Evolutionary conservation across 2,797 vertebrate genomes (phyloP), one percentile per base, ranked within the genome.

Genomic region (Gallirallus australis): DNA sequence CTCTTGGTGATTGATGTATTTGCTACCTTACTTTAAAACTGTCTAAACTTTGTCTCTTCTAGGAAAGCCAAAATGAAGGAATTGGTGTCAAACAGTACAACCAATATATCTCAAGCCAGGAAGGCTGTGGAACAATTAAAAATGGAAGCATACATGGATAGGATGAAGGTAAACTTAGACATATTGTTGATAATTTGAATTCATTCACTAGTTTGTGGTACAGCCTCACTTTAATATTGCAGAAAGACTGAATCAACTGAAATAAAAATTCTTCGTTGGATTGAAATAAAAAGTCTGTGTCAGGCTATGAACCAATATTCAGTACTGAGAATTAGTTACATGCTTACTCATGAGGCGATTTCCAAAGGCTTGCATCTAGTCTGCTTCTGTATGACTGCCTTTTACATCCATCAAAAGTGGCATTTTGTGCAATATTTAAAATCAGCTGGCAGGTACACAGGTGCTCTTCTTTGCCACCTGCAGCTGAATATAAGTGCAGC

Each of bases 131-230:
- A 99, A 94, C 99, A 99, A 95, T 98, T 99, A 63, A 99, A 99
- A 98, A 99, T 99, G 99, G 99, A 99, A 97, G 99, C 99, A 82
- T 99, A 99, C 94, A 99, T 99, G 99, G 99, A 99, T 88, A 98
- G 99, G 93, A 99, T 99, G 97, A 99, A 99, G 99, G 99, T 99
- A 98, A 97, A 83, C 33, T 78, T 87, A 20, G 33, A 75, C 7
- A 28, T 82, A 61, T 3, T 85, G 33, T 53, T 48, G 56, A 28
- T 57, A 57, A 47, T 83, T 90, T 94, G 25, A 65, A 40, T 82
- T 73, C 14, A 48, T 15, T 79, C 20, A 14, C 42, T 91, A 37
- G 20, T 59, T 54, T 64, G 35, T 90, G 71, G 21, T 56, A 33
- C 14, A 80, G 19, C 9, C n/a, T 92, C 9, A 25, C 37, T 89